These are phyloP conservation scores for Diaperis boleti DNA, from an alignment of 2,888 invertebrate species.

Conservation along the genomic window DNA sequence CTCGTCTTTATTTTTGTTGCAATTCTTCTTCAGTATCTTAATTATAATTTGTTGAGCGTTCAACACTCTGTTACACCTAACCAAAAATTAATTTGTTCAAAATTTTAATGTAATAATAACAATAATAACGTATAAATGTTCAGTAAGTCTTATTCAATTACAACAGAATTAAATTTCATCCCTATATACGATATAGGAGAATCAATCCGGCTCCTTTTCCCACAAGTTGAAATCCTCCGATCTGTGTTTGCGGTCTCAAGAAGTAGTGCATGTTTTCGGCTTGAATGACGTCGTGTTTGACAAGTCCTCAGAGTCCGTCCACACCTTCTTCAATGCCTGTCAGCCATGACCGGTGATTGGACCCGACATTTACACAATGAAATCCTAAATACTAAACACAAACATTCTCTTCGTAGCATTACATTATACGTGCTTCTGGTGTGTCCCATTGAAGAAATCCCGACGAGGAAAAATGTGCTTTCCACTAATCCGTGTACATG, in stretches of 20 bases:
- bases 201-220: conserved; percentile 7
- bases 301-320: conserved; percentile 63
- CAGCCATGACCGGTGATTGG: conserved; percentile 60
- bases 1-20: too few species aligned
- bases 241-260: conserved; percentile 40
- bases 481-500: not conserved
- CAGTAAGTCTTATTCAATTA: too few species aligned
- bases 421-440: not conserved
- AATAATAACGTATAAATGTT: too few species aligned
- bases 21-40: too few species aligned
- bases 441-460: conserved; percentile 21
- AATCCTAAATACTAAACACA: conserved; percentile 50
- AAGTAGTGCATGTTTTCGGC: conserved; percentile 35
- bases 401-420: conserved; percentile 45
- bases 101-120: too few species aligned
- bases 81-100: too few species aligned
- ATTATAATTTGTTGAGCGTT: too few species aligned
- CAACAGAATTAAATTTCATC: too few species aligned
- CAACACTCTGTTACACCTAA: too few species aligned
- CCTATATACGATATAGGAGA: too few species aligned
- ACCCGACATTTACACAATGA: conserved; percentile 61
- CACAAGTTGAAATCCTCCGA: conserved; percentile 22
- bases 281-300: conserved; percentile 64
- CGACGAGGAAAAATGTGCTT: not conserved
- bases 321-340: conserved; percentile 64